Evolutionary conservation across 2,888 invertebrate genomes (phyloP), one percentile per base, ranked within the genome.

Genomic region (Silvanus unidentatus): DNA sequence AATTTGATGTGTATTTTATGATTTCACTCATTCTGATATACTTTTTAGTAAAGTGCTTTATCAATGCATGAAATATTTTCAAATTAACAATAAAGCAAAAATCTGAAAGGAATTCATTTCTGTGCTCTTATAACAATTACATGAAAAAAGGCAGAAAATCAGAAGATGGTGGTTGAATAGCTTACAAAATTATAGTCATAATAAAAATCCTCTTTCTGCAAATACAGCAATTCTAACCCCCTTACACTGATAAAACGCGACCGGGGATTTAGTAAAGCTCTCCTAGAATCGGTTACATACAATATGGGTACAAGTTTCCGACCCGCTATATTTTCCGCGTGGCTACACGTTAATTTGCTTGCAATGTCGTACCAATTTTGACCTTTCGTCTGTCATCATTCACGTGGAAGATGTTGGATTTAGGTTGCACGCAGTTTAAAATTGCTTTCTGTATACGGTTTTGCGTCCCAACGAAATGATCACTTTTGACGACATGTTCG

Each of bases 291-390:
- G 58, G 58, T 52, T 58, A 58, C 58, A 44, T 53, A 53, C 57
- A 59, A 58, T 60, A 58, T 56, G 57, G 60, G 50, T 58, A 55
- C 54, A 57, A 51, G 39, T 27, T 39, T 40, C 56, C 57, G 60
- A 57, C 55, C 61, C 58, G 63, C 64, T 61, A 68, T 69, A 70
- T 68, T 69, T 71, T 70, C 68, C 68, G 63, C 64, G 58, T 63
- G 63, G 61, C 59, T 66, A 63, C 58, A 64, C 60, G 63, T 68
- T 70, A 70, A 70, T 69, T 69, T 65, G 62, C 61, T 57, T 62
- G 63, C 62, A 53, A 59, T 66, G 70, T 68, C 69, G 61, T 59
- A 54, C 58, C 55, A 59, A 54, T 59, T 65, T 53, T 54, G 59
- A 51, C 57, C 60, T 52, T 57, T 54, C 59, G 58, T 66, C 55